phyloP scores from a whole-genome alignment of 2,113 vertebrate genomes.

The Ochotona curzoniae region DNA sequence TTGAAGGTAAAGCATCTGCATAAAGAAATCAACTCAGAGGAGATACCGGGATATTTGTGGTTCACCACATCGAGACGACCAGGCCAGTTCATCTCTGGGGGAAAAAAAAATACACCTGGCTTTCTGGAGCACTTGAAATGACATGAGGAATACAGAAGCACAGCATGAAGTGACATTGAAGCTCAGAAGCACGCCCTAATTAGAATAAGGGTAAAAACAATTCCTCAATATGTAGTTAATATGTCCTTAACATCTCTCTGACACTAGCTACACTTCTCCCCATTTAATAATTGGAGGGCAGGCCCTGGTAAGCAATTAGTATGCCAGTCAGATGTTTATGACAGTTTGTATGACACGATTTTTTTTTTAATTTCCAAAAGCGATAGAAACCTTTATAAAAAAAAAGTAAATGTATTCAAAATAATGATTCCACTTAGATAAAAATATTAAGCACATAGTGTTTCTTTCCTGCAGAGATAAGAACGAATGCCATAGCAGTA shows the following conservation, averaged over 20 bases:
- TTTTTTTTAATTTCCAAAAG: constrained; percentile 7
- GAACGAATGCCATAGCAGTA: background rate
- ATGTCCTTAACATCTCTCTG: background rate
- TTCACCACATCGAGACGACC: background rate
- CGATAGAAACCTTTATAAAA: background rate
- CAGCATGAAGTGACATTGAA: background rate
- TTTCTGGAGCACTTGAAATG: background rate
- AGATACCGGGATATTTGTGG: background rate
- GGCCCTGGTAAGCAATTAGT: background rate
- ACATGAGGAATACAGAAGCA: background rate
- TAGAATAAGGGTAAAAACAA: background rate
- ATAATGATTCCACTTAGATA: background rate
- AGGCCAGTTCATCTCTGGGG: background rate
- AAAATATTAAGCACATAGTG: background rate
- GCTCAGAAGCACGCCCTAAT: background rate
- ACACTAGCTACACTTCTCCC: background rate
- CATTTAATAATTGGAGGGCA: background rate
- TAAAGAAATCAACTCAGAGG: background rate
- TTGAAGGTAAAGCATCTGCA: background rate
- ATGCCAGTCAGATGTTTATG: background rate
- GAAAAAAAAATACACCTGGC: background rate
- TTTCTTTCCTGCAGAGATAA: background rate
- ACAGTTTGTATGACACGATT: background rate
- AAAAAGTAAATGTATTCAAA: constrained; percentile 7
- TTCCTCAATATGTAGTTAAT: background rate